Evolutionary conservation across 2,113 vertebrate genomes (phyloP), one percentile per base, ranked within the genome.

Genomic region (Alethe castanea): DNA sequence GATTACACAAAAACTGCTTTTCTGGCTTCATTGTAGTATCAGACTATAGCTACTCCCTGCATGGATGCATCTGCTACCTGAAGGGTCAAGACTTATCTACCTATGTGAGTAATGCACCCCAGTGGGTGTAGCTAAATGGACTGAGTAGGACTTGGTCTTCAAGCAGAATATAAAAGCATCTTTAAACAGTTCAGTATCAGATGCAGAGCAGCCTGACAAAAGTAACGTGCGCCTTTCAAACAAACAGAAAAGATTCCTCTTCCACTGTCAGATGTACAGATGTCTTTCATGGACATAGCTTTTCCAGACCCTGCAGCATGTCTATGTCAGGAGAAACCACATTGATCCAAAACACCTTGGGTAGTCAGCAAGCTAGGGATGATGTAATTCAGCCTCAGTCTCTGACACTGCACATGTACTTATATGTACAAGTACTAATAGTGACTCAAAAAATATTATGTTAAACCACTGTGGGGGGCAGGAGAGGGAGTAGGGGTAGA

Each of bases 401-500:
- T 61, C 66, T 85, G 40, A 64, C 40, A 76, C 11, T 20, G 17
- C 36, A 47, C 22, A 44, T 48, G 48, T 42, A 57, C 24, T 26
- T 50, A 50, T 13, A 65, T 35, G 40, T 53, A 60, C n/a, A 80
- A 45, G 50, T 59, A 90, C 73, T 47, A 72, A 38, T 15, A 61
- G 72, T 12, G 26, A 35, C 66, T 86, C 19, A 47, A 76, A 90
- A 93, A 90, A 69, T 14, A 45, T 9, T 65, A 26, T 31, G 11
- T 59, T 92, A 60, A 81, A 74, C 65, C 25, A 54, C 9, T 25
- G 5, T 0, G 0, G 52, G 11, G 15, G 1, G 5, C 1, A 12
- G 16, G 40, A 8, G 0, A 3, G 5, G 1, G 6, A 5, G 4
- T 35, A 22, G 28, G 23, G 24, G 6, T 24, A 59, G 19, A 35